phyloP scores from a whole-genome alignment of 2,797 vertebrate species.

The Garrulus glandarius region DNA sequence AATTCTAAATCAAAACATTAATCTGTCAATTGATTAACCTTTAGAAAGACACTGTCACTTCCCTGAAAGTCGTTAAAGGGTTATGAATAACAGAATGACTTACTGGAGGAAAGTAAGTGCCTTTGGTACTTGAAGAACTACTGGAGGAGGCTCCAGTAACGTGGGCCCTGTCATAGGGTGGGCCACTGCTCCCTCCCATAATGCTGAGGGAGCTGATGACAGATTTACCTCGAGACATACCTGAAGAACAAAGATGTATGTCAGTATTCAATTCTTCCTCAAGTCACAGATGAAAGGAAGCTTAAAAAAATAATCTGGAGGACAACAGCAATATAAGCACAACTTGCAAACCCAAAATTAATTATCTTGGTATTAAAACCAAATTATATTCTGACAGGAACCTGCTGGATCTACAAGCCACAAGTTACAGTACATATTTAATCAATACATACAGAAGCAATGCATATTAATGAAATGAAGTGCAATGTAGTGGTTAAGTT shows the following conservation, averaged over 20 bases:
- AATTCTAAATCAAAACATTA: not conserved
- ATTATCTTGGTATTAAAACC: not conserved
- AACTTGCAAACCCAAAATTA: not conserved
- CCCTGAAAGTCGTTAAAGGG: not conserved
- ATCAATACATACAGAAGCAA: not conserved
- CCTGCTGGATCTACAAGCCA: not conserved
- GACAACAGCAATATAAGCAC: not conserved
- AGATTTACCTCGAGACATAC: slow-evolving; percentile 95
- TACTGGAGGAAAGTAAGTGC: slow-evolving; percentile 95
- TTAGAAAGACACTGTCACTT: not conserved
- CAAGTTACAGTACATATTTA: not conserved
- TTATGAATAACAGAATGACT: slow-evolving; percentile 44
- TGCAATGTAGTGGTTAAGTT: not conserved
- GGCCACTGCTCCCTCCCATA: slow-evolving; percentile 95
- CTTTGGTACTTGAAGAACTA: slow-evolving; percentile 97
- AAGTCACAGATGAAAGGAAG: not conserved
- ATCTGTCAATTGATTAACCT: not conserved
- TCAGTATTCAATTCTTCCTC: not conserved
- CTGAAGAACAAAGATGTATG: slow-evolving; percentile 61
- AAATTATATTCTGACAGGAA: not conserved
- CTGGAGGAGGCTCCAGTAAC: slow-evolving; percentile 97
- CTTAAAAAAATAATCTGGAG: not conserved
- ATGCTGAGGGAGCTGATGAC: slow-evolving; percentile 97
- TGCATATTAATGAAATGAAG: not conserved
- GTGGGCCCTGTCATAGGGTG: slow-evolving; percentile 93